A percentile compares a stretch with the other conserved stretches of the same genome.
Evolutionary conservation across 1,140 invertebrate genomes (phyloP).

Genomic region (Cydia splendana): DNA sequence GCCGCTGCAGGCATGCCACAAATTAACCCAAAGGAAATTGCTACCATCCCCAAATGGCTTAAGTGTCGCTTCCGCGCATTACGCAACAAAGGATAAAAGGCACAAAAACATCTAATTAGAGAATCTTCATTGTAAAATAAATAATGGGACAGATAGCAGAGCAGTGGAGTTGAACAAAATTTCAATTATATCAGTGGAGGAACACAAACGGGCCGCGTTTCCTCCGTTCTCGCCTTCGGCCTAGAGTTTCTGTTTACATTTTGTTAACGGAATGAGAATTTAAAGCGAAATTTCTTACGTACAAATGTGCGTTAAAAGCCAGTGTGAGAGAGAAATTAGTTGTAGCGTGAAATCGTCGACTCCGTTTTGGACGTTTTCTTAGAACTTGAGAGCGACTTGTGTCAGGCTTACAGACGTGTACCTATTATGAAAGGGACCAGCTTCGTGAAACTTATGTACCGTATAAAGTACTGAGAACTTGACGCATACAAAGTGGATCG

Average conservation of each 20-base stretch:
- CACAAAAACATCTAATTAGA: conserved; percentile 47
- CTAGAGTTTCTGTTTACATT: conserved; percentile 68
- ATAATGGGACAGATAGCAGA: conserved; percentile 59
- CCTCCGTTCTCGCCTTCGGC: conserved; percentile 45
- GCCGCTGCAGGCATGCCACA: background rate
- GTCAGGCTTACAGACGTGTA: conserved; percentile 7
- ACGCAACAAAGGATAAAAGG: background rate
- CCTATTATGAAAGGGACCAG: conserved; percentile 9
- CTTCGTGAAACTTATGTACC: background rate
- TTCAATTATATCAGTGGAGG: conserved; percentile 67
- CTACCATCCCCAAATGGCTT: background rate
- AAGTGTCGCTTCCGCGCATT: conserved; percentile 5
- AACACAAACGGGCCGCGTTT: conserved; percentile 49
- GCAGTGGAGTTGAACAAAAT: conserved; percentile 61
- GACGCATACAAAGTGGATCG: conserved; percentile 4
- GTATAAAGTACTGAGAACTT: background rate
- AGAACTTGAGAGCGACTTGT: conserved; percentile 29
- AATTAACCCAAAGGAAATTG: background rate
- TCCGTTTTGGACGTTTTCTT: conserved; percentile 29
- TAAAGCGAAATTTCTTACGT: conserved; percentile 68
- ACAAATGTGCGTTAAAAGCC: conserved; percentile 62
- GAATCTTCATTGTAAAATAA: conserved; percentile 59
- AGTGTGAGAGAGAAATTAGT: conserved; percentile 43
- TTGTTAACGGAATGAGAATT: conserved; percentile 73
- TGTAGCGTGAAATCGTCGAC: conserved; percentile 54